Conservation (phyloP, 1,140 invertebrate genomes). For the Theocolax elegans region DNA sequence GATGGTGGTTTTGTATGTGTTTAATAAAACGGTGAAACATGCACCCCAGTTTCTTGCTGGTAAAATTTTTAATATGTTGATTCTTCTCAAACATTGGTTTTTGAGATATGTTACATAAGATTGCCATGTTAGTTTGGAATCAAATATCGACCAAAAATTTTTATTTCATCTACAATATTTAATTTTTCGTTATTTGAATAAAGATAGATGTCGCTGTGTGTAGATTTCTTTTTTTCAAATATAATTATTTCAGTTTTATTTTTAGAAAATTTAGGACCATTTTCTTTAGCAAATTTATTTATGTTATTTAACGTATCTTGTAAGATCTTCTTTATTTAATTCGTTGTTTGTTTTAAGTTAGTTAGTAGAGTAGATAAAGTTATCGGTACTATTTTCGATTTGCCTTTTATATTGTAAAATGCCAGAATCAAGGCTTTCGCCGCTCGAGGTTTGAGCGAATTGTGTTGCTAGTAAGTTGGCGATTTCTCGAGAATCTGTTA, state of each 20-base stretch:
- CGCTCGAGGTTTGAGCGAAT: conserved; percentile 50
- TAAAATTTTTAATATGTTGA: background rate
- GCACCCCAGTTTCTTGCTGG: background rate
- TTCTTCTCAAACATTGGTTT: background rate
- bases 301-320: background rate
- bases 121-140: background rate
- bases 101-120: background rate
- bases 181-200: too few relatives aligned
- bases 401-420: conserved; percentile 44
- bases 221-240: background rate
- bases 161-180: too few relatives aligned
- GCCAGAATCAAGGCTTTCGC: conserved; percentile 40
- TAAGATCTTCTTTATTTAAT: background rate
- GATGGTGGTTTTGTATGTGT: background rate
- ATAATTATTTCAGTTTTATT: background rate
- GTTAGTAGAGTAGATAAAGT: background rate
- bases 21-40: background rate
- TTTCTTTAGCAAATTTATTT: background rate
- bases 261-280: background rate
- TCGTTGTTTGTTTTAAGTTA: background rate
- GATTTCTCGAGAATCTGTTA: conserved; percentile 39
- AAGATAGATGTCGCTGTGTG: too few relatives aligned
- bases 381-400: background rate
- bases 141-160: background rate
- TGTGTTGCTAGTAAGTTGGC: conserved; percentile 45